Conservation (phyloP, 2,113 vertebrate species). For the Onychostruthus taczanowskii region DNA sequence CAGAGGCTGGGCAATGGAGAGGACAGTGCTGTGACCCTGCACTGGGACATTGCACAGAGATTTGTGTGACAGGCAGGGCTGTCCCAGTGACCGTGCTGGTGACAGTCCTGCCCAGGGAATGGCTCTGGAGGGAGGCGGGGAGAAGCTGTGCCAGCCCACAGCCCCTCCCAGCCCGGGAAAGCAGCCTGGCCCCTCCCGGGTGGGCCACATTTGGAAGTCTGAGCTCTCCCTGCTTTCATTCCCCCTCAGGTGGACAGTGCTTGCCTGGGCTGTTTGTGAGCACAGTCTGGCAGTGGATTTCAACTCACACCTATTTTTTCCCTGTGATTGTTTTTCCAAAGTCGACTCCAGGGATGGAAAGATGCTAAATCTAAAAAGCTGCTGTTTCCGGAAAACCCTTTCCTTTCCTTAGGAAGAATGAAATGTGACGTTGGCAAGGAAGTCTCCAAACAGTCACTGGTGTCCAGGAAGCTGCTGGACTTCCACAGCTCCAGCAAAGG, state of each 20-base stretch:
- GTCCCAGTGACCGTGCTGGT: background rate
- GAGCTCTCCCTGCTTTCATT: background rate
- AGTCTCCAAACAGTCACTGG: background rate
- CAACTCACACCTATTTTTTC: background rate
- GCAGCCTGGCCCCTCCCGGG: background rate
- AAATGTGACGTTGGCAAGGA: constrained; percentile 19
- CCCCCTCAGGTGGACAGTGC: background rate
- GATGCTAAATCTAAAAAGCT: constrained; percentile 35
- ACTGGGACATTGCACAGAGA: no score
- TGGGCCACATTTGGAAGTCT: rapidly evolving
- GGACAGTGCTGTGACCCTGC: background rate
- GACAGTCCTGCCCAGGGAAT: background rate
- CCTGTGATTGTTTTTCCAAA: constrained; percentile 8
- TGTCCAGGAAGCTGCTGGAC: constrained; percentile 30
- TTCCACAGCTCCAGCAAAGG: background rate
- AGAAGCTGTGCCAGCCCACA: background rate
- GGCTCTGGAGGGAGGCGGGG: background rate
- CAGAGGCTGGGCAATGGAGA: background rate
- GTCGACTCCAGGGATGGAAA: background rate
- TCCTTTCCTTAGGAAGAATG: constrained; percentile 39
- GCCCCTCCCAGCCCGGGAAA: background rate
- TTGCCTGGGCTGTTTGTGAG: background rate
- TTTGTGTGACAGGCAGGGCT: background rate
- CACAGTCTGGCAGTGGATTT: background rate
- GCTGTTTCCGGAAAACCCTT: background rate